Evolutionary conservation across 2,888 invertebrate species (phyloP).

Genomic region (Rotaria sp.): DNA sequence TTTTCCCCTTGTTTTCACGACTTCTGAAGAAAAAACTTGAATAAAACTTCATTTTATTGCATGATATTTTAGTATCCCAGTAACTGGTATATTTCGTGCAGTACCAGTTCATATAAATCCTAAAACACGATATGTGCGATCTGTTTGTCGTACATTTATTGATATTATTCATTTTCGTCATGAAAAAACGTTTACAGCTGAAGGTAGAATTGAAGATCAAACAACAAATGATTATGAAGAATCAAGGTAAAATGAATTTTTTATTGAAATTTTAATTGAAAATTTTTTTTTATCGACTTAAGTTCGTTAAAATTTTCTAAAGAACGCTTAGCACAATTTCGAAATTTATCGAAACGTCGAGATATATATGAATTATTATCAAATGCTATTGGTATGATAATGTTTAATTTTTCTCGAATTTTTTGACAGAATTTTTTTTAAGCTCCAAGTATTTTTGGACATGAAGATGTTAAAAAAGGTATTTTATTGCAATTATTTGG

Average conservation of each 20-base stretch:
- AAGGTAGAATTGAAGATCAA: not conserved
- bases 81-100: slow-evolving; percentile 92
- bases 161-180: slow-evolving; percentile 92
- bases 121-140: slow-evolving; percentile 72
- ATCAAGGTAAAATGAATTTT: not conserved
- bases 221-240: not conserved
- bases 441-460: slow-evolving; percentile 94
- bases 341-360: slow-evolving; percentile 70
- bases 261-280: not conserved
- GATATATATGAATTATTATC: slow-evolving; percentile 89
- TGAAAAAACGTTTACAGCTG: slow-evolving; percentile 61
- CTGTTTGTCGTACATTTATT: slow-evolving; percentile 86
- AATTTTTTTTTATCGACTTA: too few species aligned
- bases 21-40: too few species aligned
- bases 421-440: slow-evolving; percentile 56
- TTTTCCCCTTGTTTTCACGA: too few species aligned
- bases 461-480: slow-evolving; percentile 94
- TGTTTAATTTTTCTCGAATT: too few species aligned
- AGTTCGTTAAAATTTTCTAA: slow-evolving; percentile 64
- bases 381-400: slow-evolving; percentile 65
- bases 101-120: slow-evolving; percentile 78
- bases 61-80: slow-evolving; percentile 63
- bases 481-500: slow-evolving; percentile 80
- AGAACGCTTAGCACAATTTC: slow-evolving; percentile 76
- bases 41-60: too few species aligned